Evolutionary conservation across 2,797 vertebrate species (phyloP).

Genomic region (Phalanger gymnotis): DNA sequence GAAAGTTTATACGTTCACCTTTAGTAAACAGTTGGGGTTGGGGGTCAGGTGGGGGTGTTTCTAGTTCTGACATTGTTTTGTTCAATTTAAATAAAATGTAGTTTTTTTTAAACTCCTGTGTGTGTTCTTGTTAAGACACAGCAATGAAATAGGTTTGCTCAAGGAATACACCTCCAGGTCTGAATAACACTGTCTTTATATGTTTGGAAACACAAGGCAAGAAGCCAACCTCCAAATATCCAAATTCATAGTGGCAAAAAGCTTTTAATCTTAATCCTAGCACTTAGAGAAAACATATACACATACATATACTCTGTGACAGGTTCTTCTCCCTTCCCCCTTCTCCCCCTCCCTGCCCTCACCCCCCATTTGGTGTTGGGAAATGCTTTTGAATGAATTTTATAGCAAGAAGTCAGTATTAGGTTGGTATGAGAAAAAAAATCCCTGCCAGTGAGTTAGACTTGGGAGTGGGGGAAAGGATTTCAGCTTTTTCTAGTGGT

Average conservation of each 20-base stretch:
- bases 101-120: not conserved
- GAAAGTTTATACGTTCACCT: slow-evolving; percentile 27
- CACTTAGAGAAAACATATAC: not conserved
- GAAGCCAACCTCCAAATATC: not conserved
- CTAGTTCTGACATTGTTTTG: not conserved
- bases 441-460: slow-evolving; percentile 8
- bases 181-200: not conserved
- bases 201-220: not conserved
- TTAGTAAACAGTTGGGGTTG: not conserved
- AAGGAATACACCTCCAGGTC: slow-evolving; percentile 3
- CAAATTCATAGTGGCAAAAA: not conserved
- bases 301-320: not conserved
- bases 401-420: not conserved
- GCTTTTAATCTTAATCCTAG: slow-evolving; percentile 5
- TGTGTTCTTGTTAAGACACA: not conserved
- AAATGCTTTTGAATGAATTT: not conserved
- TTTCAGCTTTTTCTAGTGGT: slow-evolving; percentile 9
- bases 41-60: not conserved
- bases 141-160: not conserved
- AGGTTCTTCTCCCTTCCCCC: not conserved
- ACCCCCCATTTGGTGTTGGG: not conserved
- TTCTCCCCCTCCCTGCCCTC: not conserved
- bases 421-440: not conserved
- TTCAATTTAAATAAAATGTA: slow-evolving; percentile 5
- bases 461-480: not conserved